Conservation (phyloP, 2,888 invertebrate species). For the Gandaritis pyraliata region DNA sequence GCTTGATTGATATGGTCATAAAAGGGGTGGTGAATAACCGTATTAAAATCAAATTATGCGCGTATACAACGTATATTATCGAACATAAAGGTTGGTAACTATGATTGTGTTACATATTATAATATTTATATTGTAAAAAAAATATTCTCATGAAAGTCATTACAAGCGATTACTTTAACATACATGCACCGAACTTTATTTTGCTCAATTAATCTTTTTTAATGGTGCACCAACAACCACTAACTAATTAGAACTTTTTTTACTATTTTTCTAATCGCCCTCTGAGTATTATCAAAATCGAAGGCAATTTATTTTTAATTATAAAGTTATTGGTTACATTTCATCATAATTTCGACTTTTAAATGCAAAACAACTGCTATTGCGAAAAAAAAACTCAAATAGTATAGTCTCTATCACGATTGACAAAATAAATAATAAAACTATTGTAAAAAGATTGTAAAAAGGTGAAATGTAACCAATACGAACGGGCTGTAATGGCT, state of each 20-base stretch:
- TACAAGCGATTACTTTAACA: neutral
- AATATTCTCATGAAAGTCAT: neutral
- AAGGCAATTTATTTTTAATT: slow-evolving; percentile 36
- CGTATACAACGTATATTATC: no score
- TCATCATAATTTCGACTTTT: slow-evolving; percentile 25
- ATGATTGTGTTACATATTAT: neutral
- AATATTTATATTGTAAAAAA: neutral
- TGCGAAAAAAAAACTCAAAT: neutral
- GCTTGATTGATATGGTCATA: no score
- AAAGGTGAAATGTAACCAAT: slow-evolving; percentile 46
- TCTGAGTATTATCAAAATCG: slow-evolving; percentile 36
- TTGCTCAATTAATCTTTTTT: slow-evolving; percentile 26
- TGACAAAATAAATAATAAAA: neutral
- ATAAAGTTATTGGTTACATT: slow-evolving; percentile 35
- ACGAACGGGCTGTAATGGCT: slow-evolving; percentile 67
- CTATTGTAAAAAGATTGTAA: no score
- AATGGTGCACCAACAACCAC: slow-evolving; percentile 29
- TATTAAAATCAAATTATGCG: no score
- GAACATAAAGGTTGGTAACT: neutral
- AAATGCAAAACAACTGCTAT: neutral
- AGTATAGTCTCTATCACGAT: neutral
- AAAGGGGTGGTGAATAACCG: no score
- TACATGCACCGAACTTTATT: slow-evolving; percentile 7
- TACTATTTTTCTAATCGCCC: slow-evolving; percentile 31
- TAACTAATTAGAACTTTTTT: slow-evolving; percentile 33